Evolutionary conservation across 2,888 invertebrate genomes (phyloP).

Genomic region (Drosophila mulleri): DNA sequence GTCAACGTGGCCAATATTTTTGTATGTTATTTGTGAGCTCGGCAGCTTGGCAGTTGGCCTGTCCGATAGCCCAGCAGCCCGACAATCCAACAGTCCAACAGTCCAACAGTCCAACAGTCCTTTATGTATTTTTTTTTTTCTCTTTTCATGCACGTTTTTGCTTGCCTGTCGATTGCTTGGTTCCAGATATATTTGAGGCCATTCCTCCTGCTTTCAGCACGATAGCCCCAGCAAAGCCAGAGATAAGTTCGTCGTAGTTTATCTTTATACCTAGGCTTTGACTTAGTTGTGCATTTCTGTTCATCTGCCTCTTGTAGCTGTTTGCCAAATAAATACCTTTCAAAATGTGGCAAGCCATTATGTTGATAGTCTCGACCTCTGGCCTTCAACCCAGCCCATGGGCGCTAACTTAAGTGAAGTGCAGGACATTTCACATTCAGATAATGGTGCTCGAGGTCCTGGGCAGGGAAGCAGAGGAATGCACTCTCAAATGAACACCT

Average conservation of each 20-base stretch:
- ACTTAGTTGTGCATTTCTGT: conserved; percentile 15
- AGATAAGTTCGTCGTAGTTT: conserved; percentile 71
- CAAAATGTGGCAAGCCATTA: conserved; percentile 66
- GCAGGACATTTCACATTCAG: conserved; percentile 29
- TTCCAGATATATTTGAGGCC: conserved; percentile 39
- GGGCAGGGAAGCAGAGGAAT: neutral
- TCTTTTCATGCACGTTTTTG: conserved; percentile 31
- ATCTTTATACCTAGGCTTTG: conserved; percentile 64
- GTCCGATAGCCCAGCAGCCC: neutral
- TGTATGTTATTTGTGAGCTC: conserved; percentile 58
- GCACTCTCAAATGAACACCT: neutral
- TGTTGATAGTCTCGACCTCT: conserved; percentile 49
- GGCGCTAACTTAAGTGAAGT: conserved; percentile 57
- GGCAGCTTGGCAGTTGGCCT: neutral
- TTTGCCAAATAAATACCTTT: conserved; percentile 72
- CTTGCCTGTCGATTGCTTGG: conserved; percentile 40
- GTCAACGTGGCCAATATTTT: conserved; percentile 76
- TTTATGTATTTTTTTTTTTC: conserved; percentile 12
- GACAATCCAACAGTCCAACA: neutral
- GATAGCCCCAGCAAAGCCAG: conserved; percentile 17
- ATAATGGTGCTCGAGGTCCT: neutral
- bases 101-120: neutral
- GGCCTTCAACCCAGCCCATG: neutral
- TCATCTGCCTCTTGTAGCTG: conserved; percentile 30
- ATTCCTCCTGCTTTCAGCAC: conserved; percentile 66